Evolutionary conservation across 2,113 vertebrate genomes (phyloP).

Genomic region (Entomyzon cyanotis): DNA sequence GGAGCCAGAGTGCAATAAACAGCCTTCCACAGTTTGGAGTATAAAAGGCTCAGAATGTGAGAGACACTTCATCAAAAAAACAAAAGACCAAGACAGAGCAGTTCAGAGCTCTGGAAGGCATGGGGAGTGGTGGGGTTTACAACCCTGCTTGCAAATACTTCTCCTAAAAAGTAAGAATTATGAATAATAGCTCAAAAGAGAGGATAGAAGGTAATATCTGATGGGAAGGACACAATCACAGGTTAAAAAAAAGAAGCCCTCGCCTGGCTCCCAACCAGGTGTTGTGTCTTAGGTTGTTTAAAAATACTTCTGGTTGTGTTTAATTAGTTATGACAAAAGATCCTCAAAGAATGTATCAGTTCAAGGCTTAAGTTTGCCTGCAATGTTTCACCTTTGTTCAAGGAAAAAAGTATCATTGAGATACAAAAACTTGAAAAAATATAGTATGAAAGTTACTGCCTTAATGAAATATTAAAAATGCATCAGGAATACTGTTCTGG

Average conservation of each 20-base stretch:
- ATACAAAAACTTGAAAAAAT: slow-evolving; percentile 63
- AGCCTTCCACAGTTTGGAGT: slow-evolving; percentile 52
- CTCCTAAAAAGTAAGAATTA: neutral
- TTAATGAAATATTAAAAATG: slow-evolving; percentile 81
- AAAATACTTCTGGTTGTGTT: neutral
- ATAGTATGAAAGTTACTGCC: slow-evolving; percentile 65
- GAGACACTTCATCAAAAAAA: slow-evolving; percentile 57
- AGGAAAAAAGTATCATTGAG: neutral
- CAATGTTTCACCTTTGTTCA: slow-evolving; percentile 38
- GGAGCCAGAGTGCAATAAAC: slow-evolving; percentile 60
- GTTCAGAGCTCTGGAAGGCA: neutral
- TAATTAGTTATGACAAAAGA: slow-evolving; percentile 35
- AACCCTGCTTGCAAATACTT: neutral
- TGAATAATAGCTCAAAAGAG: neutral
- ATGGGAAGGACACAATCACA: neutral
- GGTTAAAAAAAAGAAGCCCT: neutral
- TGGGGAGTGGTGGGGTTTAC: neutral
- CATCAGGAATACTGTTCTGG: slow-evolving; percentile 76
- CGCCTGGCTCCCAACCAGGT: neutral
- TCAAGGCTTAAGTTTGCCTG: neutral
- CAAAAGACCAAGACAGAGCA: neutral
- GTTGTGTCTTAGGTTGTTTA: slow-evolving; percentile 45
- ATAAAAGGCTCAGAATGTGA: slow-evolving; percentile 57
- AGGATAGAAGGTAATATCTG: neutral
- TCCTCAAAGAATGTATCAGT: neutral